Percentiles rank a stretch among this genome's conserved stretches.
phyloP scores from a whole-genome alignment of 1,140 invertebrate species.

The Euglossa dilemma region DNA sequence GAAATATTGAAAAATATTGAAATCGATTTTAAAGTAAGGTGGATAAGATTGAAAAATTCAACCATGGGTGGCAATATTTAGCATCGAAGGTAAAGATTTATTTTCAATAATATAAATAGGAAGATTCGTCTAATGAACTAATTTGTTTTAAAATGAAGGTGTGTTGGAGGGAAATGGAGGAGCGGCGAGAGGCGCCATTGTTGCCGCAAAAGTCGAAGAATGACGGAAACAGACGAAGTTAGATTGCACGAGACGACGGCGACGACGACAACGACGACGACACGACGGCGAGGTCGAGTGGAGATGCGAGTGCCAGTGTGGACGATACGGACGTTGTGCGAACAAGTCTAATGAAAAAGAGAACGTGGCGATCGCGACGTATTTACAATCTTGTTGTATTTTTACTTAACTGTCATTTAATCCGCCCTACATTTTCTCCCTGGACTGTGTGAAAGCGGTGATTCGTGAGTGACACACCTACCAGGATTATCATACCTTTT shows the following conservation, averaged over 20 bases:
- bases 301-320: slow-evolving; percentile 65
- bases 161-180: not conserved
- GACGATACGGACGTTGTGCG: slow-evolving; percentile 55
- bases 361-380: slow-evolving; percentile 64
- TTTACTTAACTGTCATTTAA: slow-evolving; percentile 41
- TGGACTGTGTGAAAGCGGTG: slow-evolving; percentile 48
- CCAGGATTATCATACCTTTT: slow-evolving; percentile 29
- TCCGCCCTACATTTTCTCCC: slow-evolving; percentile 2
- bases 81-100: too few relatives aligned
- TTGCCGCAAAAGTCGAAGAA: slow-evolving; percentile 33
- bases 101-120: too few relatives aligned
- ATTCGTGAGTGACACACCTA: slow-evolving; percentile 51
- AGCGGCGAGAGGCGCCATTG: not conserved
- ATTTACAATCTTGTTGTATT: slow-evolving; percentile 52
- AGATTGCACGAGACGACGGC: not conserved
- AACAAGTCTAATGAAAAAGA: slow-evolving; percentile 68
- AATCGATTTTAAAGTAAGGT: not conserved
- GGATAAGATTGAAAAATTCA: too few relatives aligned
- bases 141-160: not conserved
- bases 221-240: slow-evolving; percentile 50
- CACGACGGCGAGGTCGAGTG: slow-evolving; percentile 26
- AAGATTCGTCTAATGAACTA: too few relatives aligned
- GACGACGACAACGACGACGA: too few relatives aligned
- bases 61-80: not conserved
- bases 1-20: too few relatives aligned